Conservation (phyloP, 2,888 invertebrate genomes). For the Diplazon laetatorius region DNA sequence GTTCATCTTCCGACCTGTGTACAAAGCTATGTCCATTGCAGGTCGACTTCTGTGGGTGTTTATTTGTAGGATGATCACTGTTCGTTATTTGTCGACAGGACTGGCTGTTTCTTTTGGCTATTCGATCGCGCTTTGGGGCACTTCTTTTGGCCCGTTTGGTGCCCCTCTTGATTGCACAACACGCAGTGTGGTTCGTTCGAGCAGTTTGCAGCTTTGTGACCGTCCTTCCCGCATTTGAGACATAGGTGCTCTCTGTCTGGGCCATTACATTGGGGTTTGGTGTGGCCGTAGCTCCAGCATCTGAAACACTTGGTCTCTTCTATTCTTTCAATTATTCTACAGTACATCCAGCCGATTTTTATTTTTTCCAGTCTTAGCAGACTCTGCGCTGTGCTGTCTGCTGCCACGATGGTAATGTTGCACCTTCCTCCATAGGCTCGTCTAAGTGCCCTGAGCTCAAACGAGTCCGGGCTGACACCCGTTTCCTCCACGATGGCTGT, state of each 20-base stretch:
- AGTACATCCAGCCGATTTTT: conserved; percentile 34
- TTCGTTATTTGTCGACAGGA: too few species aligned
- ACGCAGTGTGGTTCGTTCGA: conserved; percentile 55
- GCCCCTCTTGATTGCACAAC: conserved; percentile 46
- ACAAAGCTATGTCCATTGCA: conserved; percentile 19
- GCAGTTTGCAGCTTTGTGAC: conserved; percentile 60
- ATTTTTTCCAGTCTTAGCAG: conserved; percentile 30
- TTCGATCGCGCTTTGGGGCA: neutral
- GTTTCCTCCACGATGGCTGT: conserved; percentile 10
- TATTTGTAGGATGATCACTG: conserved; percentile 26
- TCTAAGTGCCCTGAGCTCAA: conserved; percentile 62
- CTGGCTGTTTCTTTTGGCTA: neutral
- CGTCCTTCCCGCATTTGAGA: conserved; percentile 59
- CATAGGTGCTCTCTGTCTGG: conserved; percentile 58
- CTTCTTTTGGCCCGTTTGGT: neutral
- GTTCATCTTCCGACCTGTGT: neutral
- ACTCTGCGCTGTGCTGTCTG: neutral
- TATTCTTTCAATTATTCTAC: conserved; percentile 52
- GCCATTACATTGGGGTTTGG: conserved; percentile 51
- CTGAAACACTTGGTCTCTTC: conserved; percentile 51
- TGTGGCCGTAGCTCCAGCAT: conserved; percentile 62
- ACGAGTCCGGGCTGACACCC: neutral
- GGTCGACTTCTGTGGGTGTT: conserved; percentile 32
- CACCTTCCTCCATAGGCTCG: conserved; percentile 59
- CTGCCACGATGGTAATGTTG: conserved; percentile 59